These are phyloP conservation scores for Nettapus auritus DNA, from an alignment of 2,113 vertebrate species.

Conservation along the genomic window DNA sequence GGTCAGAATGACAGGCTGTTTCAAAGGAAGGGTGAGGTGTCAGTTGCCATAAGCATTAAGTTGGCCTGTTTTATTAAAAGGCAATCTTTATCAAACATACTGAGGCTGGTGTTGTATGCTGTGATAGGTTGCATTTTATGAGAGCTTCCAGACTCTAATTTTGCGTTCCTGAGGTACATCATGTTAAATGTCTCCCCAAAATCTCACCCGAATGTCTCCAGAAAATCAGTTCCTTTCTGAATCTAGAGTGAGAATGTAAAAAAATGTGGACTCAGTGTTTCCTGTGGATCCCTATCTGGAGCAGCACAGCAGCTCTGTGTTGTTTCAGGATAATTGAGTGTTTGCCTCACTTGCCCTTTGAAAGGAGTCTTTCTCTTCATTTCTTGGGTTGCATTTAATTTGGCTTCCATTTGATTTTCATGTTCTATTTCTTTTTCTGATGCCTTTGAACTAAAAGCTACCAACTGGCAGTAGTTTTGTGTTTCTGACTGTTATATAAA, in stretches of 20 bases:
- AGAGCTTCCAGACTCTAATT: background rate
- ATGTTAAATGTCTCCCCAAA: background rate
- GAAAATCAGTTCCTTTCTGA: background rate
- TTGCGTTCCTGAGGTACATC: background rate
- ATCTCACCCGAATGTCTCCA: background rate
- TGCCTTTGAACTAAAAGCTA: background rate
- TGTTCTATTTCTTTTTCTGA: background rate
- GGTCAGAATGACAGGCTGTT: background rate
- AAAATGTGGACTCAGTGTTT: background rate
- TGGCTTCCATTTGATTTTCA: background rate
- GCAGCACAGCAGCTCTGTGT: background rate
- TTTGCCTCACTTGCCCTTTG: background rate
- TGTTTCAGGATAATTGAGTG: background rate
- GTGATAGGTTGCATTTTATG: background rate
- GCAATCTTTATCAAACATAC: background rate
- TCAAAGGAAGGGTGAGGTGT: background rate
- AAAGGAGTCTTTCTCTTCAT: background rate
- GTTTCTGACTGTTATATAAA: background rate
- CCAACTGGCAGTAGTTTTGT: background rate
- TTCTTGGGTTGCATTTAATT: slow-evolving; percentile 5
- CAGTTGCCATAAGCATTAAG: background rate
- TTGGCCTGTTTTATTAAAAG: background rate
- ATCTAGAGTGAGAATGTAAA: background rate
- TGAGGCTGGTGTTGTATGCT: background rate
- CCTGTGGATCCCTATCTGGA: slow-evolving; percentile 44